Conservation (phyloP, 2,888 invertebrate species). For the Drosophila siamana region DNA sequence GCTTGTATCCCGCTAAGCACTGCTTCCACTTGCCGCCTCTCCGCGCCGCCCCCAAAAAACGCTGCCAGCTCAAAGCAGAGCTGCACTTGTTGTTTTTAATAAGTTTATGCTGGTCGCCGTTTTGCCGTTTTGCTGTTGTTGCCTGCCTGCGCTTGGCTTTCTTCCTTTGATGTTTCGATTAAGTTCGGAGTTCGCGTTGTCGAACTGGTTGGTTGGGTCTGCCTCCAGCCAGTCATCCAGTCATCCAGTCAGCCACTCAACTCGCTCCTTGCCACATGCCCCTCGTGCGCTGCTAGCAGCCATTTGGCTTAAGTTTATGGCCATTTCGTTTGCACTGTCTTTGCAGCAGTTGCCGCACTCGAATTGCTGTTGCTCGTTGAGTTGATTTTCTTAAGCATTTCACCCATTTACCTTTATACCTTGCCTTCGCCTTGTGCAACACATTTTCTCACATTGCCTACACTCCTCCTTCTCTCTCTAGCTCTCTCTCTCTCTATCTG, state of each 20-base stretch:
- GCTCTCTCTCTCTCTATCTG: constrained; percentile 12
- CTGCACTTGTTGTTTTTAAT: constrained; percentile 83
- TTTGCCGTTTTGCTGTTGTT: constrained; percentile 15
- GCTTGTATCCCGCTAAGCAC: constrained; percentile 37
- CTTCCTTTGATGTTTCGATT: constrained; percentile 78
- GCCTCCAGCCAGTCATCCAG: constrained; percentile 26
- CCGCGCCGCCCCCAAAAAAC: too few relatives aligned
- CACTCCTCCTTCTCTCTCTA: constrained; percentile 5
- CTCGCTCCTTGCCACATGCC: not conserved
- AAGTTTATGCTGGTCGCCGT: constrained; percentile 70
- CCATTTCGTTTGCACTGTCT: constrained; percentile 79
- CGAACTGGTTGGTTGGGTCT: constrained; percentile 75
- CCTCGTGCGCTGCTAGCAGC: constrained; percentile 29
- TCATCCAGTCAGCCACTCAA: constrained; percentile 9
- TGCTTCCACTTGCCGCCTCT: not conserved
- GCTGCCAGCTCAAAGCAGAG: constrained; percentile 41
- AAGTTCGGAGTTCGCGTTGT: constrained; percentile 80
- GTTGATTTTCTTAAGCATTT: constrained; percentile 81
- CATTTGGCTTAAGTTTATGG: constrained; percentile 77
- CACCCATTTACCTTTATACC: constrained; percentile 78
- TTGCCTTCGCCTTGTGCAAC: constrained; percentile 61
- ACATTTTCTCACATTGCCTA: constrained; percentile 71
- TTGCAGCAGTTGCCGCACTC: constrained; percentile 52
- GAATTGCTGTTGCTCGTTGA: constrained; percentile 56
- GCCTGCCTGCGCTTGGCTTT: constrained; percentile 42